Conservation (phyloP, 1,140 invertebrate genomes). For the Ceratina calcarata region DNA sequence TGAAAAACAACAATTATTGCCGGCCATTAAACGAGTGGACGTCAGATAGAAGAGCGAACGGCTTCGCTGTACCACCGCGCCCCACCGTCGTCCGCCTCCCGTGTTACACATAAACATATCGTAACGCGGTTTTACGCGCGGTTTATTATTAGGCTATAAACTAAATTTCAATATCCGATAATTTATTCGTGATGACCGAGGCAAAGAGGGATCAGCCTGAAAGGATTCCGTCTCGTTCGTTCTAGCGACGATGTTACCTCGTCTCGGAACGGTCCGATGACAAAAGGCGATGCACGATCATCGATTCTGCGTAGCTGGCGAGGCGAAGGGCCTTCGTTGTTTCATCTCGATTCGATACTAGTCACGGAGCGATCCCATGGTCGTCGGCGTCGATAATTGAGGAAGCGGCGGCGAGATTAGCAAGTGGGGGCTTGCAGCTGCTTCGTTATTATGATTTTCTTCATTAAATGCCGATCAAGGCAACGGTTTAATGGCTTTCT, state of each 20-base stretch:
- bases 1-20: constrained; percentile 54
- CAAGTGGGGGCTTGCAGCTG: constrained; percentile 32
- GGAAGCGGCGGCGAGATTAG: constrained; percentile 47
- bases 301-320: no score
- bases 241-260: no score
- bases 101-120: not conserved
- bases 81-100: no score
- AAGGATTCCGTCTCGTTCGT: no score
- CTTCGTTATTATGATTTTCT: constrained; percentile 67
- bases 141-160: not conserved
- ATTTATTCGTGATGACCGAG: not conserved
- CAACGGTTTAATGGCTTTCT: constrained; percentile 39
- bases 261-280: no score
- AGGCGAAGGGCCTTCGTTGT: not conserved
- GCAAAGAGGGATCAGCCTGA: no score
- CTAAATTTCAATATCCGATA: not conserved
- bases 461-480: constrained; percentile 70
- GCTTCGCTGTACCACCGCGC: not conserved
- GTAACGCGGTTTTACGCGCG: constrained; percentile 17
- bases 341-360: constrained; percentile 25
- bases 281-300: no score
- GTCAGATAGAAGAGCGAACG: constrained; percentile 15
- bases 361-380: constrained; percentile 32
- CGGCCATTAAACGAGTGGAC: constrained; percentile 43
- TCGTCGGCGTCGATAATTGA: constrained; percentile 57